Evolutionary conservation across 2,888 invertebrate species (phyloP), one percentile per base, ranked within the genome.

Genomic region (Orchesella flavescens): DNA sequence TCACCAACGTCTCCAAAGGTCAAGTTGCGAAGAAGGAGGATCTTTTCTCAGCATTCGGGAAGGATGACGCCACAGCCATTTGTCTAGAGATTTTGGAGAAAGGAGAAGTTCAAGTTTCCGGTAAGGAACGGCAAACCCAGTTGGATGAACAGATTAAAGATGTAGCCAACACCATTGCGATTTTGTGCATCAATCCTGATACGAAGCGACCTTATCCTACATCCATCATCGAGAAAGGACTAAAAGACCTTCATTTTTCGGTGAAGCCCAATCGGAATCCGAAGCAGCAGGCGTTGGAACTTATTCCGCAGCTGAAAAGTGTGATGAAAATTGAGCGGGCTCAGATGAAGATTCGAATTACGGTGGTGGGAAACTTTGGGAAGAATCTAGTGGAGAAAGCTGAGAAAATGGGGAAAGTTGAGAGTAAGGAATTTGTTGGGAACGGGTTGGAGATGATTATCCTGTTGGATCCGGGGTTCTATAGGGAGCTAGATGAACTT

Each of bases 11-110:
- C 0, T 99, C 99, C 0, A 99, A 99, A 91, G 99, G 99, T 0
- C 97, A 98, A 91, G 95, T 97, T 9, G 98, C 99, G 0, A 99
- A 99, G 90, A 97, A 96, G 89, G 98, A 98, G 90, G 99, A 99
- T 90, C 91, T 99, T 63, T 90, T 94, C 1, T 96, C 96, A 91
- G 94, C 96, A 21, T 99, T 99, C 91, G 95, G 94, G 0, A 96
- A 93, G 86, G 96, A 97, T 69, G 94, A 99, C 89, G 95, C 95
- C 88, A 95, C 96, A 0, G 96, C 97, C 91, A 96, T 99, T 87
- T 98, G 98, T 90, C 95, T 97, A 89, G 94, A 95, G 91, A 98
- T 99, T 89, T 92, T 99, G 75, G 93, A 94, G 63, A 98, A 99
- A 90, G 99, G 99, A 1, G 99, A 99, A 91, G 92, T 99, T 21